Base-by-base conservation (phyloP, 1,140 invertebrate species). In the Hesperophylax magnus region DNA sequence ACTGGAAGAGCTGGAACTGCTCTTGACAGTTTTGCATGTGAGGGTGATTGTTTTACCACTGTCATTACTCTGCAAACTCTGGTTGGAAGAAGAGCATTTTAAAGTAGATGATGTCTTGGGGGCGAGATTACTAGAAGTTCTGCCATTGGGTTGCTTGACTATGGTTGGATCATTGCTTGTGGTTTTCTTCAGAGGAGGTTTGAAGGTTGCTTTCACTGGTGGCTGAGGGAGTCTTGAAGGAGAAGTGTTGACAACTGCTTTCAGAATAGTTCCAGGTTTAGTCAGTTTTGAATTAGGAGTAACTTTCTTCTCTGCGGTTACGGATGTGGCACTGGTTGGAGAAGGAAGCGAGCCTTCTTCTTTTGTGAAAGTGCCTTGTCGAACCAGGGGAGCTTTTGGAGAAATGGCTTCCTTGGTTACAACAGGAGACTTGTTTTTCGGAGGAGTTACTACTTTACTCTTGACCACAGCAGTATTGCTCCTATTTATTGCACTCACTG, bases 331-430 rank as follows among this genome's bases (percentile, higher is more conserved):
- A 22, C 87, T 83, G 82, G 89, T 88, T 3, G 91, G 86, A 7
- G 91, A 89, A 6, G 65, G 39, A 31, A 52, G 11, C 31, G 86
- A 87, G 80, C 88, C 89, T 83, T 95, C 94, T 82, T 97, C 95
- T 87, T 97, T 97, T 0, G 95, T 96, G 86, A 97, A 97, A 0
- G 96, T 97, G 24, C 95, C 96, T 87, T 97, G 96, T 54, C 96
- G 92, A 72, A 95, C 94, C 9, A 95, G 85, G 1, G 92, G 89
- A 71, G 87, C 88, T 80, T 86, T 88, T 81, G 61, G 84, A 24
- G 74, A 54, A n/a, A 86, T 84, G 74, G 82, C 86, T 11, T 39
- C 78, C 11, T 17, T 27, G 9, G 17, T 27, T 54, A 34, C 69
- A 15, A 27, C 11, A 31, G 77, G 77, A 47, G 63, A 78, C 22